Percentiles rank a stretch among this genome's conserved stretches.
These are phyloP conservation scores for Mormyrus iriodes DNA, from an alignment of 2,113 vertebrate species.

Conservation along the genomic window DNA sequence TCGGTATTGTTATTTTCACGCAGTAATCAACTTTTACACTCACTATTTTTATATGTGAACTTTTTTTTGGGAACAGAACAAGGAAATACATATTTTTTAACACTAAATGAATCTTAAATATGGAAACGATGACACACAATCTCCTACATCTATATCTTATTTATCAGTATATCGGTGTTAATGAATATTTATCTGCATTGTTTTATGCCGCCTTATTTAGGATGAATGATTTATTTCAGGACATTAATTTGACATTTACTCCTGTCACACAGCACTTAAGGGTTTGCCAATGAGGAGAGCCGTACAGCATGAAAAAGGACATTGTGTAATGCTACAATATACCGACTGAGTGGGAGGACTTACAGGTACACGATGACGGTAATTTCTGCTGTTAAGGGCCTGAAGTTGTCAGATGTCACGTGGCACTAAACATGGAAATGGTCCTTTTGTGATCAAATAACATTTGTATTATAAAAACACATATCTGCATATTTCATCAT, in stretches of 20 bases:
- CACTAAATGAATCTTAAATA: neutral
- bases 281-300: neutral
- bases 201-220: neutral
- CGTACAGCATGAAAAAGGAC: neutral
- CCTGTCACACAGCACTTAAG: neutral
- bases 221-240: neutral
- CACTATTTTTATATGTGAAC: neutral
- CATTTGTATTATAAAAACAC: neutral
- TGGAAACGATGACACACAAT: neutral
- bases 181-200: neutral
- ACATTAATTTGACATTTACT: neutral
- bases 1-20: neutral
- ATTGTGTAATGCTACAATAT: neutral
- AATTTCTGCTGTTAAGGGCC: neutral
- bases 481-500: neutral
- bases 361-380: neutral
- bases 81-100: neutral
- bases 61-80: neutral
- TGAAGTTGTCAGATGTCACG: neutral
- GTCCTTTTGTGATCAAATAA: neutral
- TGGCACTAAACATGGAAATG: neutral
- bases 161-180: neutral
- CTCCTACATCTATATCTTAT: neutral
- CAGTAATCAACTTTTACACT: neutral
- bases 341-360: neutral